Evolutionary conservation across 2,113 vertebrate species (phyloP).

Genomic region (Toxotes chatareus): DNA sequence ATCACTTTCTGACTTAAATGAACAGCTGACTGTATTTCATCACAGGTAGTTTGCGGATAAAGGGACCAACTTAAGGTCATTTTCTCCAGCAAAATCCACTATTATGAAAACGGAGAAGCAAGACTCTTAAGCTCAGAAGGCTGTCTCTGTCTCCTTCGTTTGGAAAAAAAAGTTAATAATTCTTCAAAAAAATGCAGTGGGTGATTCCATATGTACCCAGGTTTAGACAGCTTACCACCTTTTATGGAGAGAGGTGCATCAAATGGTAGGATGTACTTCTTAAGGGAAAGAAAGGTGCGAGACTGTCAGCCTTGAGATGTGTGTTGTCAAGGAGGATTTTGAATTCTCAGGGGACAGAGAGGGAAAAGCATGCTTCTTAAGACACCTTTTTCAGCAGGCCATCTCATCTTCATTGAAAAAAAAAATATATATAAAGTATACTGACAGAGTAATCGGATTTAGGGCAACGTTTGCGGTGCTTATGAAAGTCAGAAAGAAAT

Average conservation of each 20-base stretch:
- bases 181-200: conserved; percentile 44
- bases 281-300: conserved; percentile 25
- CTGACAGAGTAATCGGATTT: conserved; percentile 32
- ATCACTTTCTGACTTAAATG: not conserved
- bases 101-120: not conserved
- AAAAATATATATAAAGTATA: conserved; percentile 11
- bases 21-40: not conserved
- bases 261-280: conserved; percentile 38
- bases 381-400: conserved; percentile 6
- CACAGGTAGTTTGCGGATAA: not conserved
- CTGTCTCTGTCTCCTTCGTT: not conserved
- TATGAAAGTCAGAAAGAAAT: conserved; percentile 22
- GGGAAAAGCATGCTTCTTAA: conserved; percentile 12
- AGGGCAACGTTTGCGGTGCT: conserved; percentile 27
- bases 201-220: conserved; percentile 20
- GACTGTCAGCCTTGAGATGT: conserved; percentile 33
- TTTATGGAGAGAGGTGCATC: conserved; percentile 38
- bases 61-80: not conserved
- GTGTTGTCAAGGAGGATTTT: conserved; percentile 58
- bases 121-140: not conserved
- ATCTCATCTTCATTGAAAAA: conserved; percentile 36
- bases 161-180: conserved; percentile 18
- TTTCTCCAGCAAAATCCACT: not conserved
- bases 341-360: conserved; percentile 43
- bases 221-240: conserved; percentile 45